Percentiles rank a stretch among this genome's conserved stretches.
phyloP scores from a whole-genome alignment of 2,113 vertebrate genomes.

The Elanoides forficatus region DNA sequence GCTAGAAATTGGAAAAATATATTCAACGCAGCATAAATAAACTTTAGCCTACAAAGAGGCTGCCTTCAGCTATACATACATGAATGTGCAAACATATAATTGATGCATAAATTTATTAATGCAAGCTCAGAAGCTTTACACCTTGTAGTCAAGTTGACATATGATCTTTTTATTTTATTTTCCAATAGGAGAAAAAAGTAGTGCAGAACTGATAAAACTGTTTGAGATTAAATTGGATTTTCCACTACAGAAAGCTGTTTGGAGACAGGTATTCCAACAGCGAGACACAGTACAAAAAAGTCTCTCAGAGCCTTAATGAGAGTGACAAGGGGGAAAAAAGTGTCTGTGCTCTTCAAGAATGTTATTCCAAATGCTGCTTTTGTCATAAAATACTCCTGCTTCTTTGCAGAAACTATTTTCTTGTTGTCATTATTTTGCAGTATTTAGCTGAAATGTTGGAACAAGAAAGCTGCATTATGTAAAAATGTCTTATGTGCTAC shows the following conservation, averaged over 20 bases:
- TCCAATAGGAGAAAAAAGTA: constrained; percentile 65
- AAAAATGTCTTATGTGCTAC: not conserved
- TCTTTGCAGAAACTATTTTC: constrained; percentile 41
- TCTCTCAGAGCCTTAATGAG: constrained; percentile 63
- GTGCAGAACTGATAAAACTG: constrained; percentile 63
- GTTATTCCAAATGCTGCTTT: constrained; percentile 20
- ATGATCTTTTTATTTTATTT: constrained; percentile 70
- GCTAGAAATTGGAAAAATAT: not conserved
- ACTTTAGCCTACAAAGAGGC: constrained; percentile 23
- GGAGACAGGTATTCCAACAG: constrained; percentile 65
- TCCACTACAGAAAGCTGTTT: constrained; percentile 68
- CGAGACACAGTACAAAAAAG: constrained; percentile 4
- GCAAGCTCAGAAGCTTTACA: constrained; percentile 64
- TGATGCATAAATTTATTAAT: constrained; percentile 67
- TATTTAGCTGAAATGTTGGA: constrained; percentile 31
- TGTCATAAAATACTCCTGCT: constrained; percentile 33
- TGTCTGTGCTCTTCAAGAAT: constrained; percentile 1
- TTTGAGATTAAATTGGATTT: constrained; percentile 76
- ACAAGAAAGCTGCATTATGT: constrained; percentile 55
- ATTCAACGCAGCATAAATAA: constrained; percentile 30
- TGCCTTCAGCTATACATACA: constrained; percentile 39
- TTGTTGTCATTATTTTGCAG: constrained; percentile 4
- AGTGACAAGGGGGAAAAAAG: constrained; percentile 16
- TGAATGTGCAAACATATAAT: constrained; percentile 63
- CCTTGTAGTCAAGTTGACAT: constrained; percentile 58